Conservation (phyloP, 1,140 invertebrate species). For the Portunus trituberculatus region DNA sequence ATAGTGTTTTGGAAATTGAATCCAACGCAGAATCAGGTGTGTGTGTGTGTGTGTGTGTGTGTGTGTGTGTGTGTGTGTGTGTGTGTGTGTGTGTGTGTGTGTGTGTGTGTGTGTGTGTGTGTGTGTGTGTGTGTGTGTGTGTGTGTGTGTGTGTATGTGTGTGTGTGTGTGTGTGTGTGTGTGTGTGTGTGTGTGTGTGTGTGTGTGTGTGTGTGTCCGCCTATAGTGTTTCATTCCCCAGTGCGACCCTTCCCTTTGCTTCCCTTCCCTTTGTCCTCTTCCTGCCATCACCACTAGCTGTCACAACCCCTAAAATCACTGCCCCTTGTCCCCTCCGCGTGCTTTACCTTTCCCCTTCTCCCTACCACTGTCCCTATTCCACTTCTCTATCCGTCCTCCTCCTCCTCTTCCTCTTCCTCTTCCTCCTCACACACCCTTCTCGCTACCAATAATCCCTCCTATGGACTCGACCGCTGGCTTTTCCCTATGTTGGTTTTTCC, state of each 20-base stretch:
- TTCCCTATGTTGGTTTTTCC: neutral
- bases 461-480: neutral
- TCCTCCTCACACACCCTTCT: neutral
- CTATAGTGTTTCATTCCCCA: neutral
- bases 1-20: constrained; percentile 74
- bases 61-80: neutral
- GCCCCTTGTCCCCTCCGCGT: neutral
- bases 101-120: neutral
- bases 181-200: neutral
- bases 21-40: neutral
- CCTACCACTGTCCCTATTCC: neutral
- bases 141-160: neutral
- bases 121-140: neutral
- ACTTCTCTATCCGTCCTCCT: neutral
- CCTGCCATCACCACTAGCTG: neutral
- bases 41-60: neutral
- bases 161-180: neutral
- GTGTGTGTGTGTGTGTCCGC: neutral
- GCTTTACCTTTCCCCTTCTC: neutral
- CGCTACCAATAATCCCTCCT: neutral
- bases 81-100: neutral
- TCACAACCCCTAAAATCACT: neutral
- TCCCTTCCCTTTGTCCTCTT: neutral
- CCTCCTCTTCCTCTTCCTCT: neutral
- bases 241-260: neutral